These are phyloP conservation scores for Podiceps cristatus DNA, from an alignment of 2,113 vertebrate species.

Conservation along the genomic window DNA sequence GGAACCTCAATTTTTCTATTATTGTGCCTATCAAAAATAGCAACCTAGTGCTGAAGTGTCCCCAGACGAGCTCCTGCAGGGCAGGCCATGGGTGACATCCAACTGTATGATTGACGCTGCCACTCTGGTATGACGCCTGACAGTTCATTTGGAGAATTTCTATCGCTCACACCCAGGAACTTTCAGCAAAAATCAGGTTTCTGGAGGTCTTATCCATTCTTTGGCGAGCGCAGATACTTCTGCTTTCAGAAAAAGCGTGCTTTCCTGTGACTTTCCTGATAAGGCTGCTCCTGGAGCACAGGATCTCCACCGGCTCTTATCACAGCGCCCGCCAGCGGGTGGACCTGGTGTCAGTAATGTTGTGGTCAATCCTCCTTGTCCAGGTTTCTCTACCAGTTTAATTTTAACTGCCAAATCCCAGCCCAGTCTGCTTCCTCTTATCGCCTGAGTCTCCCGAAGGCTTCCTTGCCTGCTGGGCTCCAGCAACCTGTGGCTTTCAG, in stretches of 20 bases:
- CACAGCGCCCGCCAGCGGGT: accelerated
- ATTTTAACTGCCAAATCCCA: constrained; percentile 8
- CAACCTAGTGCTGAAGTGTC: background rate
- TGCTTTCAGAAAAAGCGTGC: background rate
- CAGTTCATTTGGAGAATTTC: background rate
- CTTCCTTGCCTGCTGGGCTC: background rate
- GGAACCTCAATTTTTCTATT: background rate
- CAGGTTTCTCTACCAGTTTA: background rate
- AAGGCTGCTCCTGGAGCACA: background rate
- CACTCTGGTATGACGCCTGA: accelerated
- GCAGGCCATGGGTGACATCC: background rate
- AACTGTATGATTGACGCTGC: accelerated
- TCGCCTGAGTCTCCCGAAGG: background rate
- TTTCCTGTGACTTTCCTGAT: background rate
- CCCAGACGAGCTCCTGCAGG: background rate
- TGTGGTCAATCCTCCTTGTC: background rate
- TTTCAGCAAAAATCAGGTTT: background rate
- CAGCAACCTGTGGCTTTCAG: background rate
- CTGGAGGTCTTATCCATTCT: background rate
- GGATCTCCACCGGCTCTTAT: constrained; percentile 8
- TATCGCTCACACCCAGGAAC: background rate
- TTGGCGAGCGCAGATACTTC: background rate
- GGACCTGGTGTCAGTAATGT: accelerated
- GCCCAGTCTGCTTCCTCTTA: background rate
- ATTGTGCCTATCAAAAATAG: background rate